phyloP scores from a whole-genome alignment of 2,797 vertebrate species.

The Phataginus tetradactyla region DNA sequence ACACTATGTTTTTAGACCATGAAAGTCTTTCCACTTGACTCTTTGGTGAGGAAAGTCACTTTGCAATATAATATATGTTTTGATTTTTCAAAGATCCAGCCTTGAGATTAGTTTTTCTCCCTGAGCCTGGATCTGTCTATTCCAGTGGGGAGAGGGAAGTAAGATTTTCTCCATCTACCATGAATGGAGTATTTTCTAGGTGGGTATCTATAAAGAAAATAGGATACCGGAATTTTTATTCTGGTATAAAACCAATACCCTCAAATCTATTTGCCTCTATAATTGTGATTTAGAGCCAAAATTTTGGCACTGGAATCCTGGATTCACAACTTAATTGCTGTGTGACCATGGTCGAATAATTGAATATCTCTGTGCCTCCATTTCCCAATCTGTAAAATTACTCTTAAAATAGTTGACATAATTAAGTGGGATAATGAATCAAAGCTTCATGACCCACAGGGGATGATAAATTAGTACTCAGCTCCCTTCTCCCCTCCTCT shows the following conservation, averaged over 20 bases:
- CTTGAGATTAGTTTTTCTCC: conserved; percentile 16
- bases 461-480: neutral
- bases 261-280: neutral
- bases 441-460: neutral
- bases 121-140: neutral
- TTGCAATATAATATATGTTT: neutral
- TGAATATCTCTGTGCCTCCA: neutral
- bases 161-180: neutral
- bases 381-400: neutral
- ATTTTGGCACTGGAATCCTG: neutral
- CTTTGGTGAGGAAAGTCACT: conserved; percentile 14
- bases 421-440: neutral
- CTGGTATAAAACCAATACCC: neutral
- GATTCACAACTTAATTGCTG: neutral
- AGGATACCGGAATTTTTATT: neutral
- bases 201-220: neutral
- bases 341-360: neutral
- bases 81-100: neutral
- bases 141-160: neutral
- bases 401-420: neutral
- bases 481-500: neutral
- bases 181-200: neutral
- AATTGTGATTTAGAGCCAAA: neutral
- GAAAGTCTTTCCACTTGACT: neutral
- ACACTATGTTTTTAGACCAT: neutral